These are phyloP conservation scores for Laticauda laticaudata DNA, from an alignment of 2,113 vertebrate species.

Conservation along the genomic window DNA sequence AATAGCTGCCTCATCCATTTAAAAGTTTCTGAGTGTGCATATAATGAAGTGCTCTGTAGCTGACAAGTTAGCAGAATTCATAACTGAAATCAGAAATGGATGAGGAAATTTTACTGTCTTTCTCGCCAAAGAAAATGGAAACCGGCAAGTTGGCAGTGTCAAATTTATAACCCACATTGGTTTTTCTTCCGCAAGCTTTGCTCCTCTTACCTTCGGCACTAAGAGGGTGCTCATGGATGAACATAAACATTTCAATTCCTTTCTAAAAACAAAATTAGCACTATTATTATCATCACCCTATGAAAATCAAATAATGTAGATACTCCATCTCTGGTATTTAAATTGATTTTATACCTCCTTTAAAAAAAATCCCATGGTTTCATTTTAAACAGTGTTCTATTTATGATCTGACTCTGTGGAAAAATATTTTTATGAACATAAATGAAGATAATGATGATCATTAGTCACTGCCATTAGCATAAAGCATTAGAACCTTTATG, in stretches of 20 bases:
- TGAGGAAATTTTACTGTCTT: conserved; percentile 57
- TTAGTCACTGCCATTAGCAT: conserved; percentile 66
- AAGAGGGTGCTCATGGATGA: neutral
- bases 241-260: neutral
- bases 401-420: conserved; percentile 56
- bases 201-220: conserved; percentile 3
- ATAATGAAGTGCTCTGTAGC: conserved; percentile 61
- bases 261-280: conserved; percentile 36
- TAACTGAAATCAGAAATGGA: conserved; percentile 65
- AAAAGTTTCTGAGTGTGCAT: conserved; percentile 50
- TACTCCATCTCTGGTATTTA: conserved; percentile 56
- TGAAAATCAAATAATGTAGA: conserved; percentile 62
- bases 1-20: conserved; percentile 62
- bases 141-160: conserved; percentile 14
- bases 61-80: conserved; percentile 65
- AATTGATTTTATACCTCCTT: conserved; percentile 52
- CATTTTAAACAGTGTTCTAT: conserved; percentile 61
- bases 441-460: conserved; percentile 63
- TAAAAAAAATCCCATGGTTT: conserved; percentile 49
- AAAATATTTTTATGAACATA: conserved; percentile 64
- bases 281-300: conserved; percentile 41
- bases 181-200: conserved; percentile 21
- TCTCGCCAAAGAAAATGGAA: conserved; percentile 33
- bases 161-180: conserved; percentile 32
- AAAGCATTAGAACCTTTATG: conserved; percentile 51